Percentiles rank a stretch among this genome's conserved stretches.
Conservation (phyloP, 2,113 vertebrate species). For the Chaetorhynchus papuensis region DNA sequence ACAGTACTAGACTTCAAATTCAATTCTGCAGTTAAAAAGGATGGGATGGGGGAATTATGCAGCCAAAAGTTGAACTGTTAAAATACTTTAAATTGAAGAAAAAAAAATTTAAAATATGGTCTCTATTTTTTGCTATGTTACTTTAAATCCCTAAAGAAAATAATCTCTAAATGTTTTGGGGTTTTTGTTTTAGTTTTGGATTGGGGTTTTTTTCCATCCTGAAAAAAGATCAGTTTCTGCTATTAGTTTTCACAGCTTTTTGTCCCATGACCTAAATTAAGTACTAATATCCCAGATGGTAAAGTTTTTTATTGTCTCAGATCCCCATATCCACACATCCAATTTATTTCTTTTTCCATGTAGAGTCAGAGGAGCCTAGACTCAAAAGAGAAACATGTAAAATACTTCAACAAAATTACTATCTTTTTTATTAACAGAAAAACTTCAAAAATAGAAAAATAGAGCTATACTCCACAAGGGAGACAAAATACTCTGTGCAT, state of each 20-base stretch:
- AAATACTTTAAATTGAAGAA: background rate
- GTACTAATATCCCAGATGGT: background rate
- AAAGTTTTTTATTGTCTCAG: background rate
- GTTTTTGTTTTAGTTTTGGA: background rate
- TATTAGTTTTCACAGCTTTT: background rate
- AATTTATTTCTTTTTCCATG: background rate
- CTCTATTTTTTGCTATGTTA: background rate
- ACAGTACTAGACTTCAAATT: background rate
- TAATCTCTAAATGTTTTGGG: background rate
- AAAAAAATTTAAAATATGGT: background rate
- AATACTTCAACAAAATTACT: background rate
- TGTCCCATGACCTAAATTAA: background rate
- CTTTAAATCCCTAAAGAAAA: background rate
- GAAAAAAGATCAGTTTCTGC: background rate
- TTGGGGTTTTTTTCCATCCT: background rate
- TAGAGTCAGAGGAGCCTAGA: background rate
- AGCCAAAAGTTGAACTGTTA: background rate
- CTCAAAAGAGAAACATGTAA: background rate
- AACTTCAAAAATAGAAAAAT: background rate
- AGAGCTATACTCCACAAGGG: background rate
- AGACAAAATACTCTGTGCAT: background rate
- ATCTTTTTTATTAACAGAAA: background rate
- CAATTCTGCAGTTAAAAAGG: background rate
- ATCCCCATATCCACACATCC: background rate
- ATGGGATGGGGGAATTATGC: fast-evolving